Evolutionary conservation across 1,140 invertebrate species (phyloP), one percentile per base, ranked within the genome.

Genomic region (Vollenhovia emeryi): DNA sequence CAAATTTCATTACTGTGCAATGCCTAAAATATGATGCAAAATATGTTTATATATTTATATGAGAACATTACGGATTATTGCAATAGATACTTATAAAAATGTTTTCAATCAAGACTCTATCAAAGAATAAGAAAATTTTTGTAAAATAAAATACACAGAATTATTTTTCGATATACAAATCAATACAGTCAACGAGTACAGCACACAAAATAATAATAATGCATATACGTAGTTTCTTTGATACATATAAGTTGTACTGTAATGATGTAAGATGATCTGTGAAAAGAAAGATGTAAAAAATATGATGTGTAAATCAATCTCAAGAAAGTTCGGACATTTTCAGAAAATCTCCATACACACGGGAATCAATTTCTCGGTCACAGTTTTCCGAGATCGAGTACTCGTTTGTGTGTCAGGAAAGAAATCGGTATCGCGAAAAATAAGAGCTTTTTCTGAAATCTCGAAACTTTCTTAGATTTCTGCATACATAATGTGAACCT

Each of bases 251-350:
- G 8, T 7, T 36, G 24, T 79, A 43, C 6, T 45, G 55, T 43
- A 69, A 30, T 68, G 18, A 43, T 33, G 18, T 45, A 33, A 59
- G 36, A 59, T 57, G n/a, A 82, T 71, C 78, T 82, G 66, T 3
- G n/a, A 73, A 82, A 79, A 57, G n/a, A 57, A 57, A 24, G 7
- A 30, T 43, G 18, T 71, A 82, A 82, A 33, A 71, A 30, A 43
- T 15, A 80, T 80, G 3, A 60, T 30, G 24, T 30, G 24, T 30
- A 69, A 69, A 48, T 64, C 2, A 40, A 6, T 36, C n/a, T 8
- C 8, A 78, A 79, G 30, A 68, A 79, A 68, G 43, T 79, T 68
- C 5, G 13, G 60, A 68, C 8, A 59, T 18, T 76, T 75, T 30
- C 3, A 30, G 60, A 24, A 40, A 60, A 59, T 30, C 13, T 75